phyloP scores from a whole-genome alignment of 2,113 vertebrate genomes.

The Larimichthys polyactis region DNA sequence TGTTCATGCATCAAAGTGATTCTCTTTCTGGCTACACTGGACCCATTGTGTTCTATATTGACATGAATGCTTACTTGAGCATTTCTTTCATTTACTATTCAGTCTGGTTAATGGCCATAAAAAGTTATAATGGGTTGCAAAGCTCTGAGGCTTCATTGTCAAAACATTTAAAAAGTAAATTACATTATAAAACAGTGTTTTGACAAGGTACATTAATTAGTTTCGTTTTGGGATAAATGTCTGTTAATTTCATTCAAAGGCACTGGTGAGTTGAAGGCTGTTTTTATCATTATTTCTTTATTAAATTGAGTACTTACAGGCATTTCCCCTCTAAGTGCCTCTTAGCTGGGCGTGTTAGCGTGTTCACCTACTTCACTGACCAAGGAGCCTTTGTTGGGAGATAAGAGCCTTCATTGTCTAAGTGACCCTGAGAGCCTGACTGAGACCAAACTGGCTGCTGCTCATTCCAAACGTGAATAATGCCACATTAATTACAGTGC shows the following conservation, averaged over 20 bases:
- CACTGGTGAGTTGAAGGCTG: background rate
- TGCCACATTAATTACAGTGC: conserved; percentile 34
- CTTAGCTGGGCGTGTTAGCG: conserved; percentile 17
- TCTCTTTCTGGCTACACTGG: conserved; percentile 43
- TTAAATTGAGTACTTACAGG: conserved; percentile 7
- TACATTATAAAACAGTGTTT: background rate
- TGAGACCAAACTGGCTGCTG: background rate
- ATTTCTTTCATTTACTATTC: conserved; percentile 44
- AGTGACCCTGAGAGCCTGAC: conserved; percentile 47
- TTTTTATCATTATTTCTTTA: conserved; percentile 1
- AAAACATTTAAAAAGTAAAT: background rate
- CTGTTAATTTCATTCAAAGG: background rate
- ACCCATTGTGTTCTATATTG: conserved; percentile 28
- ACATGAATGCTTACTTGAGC: conserved; percentile 47
- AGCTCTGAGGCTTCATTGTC: conserved; percentile 15
- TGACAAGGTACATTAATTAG: background rate
- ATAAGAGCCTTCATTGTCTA: conserved; percentile 71
- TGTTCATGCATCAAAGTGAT: conserved; percentile 31
- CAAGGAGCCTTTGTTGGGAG: conserved; percentile 39
- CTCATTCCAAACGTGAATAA: conserved; percentile 31
- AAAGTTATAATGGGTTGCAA: conserved; percentile 10
- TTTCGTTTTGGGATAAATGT: background rate
- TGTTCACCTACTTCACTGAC: conserved; percentile 49
- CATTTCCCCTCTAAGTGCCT: conserved; percentile 20
- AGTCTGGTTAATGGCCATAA: conserved; percentile 27